phyloP scores from a whole-genome alignment of 2,888 invertebrate genomes.

The Sussaba pulchella region DNA sequence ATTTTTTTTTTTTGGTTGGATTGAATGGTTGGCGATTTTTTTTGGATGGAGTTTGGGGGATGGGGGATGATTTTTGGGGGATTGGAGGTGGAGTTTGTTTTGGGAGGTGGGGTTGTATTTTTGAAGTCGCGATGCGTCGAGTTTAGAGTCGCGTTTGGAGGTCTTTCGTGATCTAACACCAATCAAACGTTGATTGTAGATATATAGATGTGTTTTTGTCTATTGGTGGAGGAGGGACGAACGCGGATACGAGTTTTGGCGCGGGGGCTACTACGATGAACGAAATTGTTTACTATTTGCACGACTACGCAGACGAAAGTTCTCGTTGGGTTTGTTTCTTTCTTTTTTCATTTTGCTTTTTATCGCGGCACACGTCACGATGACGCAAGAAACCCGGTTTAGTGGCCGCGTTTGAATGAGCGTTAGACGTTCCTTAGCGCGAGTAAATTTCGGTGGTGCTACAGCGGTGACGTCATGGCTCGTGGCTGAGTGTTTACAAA shows the following conservation, averaged over 20 bases:
- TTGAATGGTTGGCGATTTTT: background rate
- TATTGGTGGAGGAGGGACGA: constrained; percentile 46
- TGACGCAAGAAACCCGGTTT: constrained; percentile 36
- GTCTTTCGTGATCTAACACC: constrained; percentile 71
- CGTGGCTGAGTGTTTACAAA: too few relatives aligned
- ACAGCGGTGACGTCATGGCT: too few relatives aligned
- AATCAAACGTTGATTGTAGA: constrained; percentile 75
- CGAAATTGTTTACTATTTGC: constrained; percentile 79
- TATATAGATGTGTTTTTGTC: constrained; percentile 35
- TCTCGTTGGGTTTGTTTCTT: too few relatives aligned
- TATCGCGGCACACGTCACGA: constrained; percentile 11
- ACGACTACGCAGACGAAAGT: constrained; percentile 28
- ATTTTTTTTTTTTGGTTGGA: background rate
- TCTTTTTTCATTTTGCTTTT: constrained; percentile 22
- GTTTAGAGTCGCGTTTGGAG: constrained; percentile 24
- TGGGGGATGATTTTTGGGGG: background rate
- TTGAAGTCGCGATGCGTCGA: constrained; percentile 54
- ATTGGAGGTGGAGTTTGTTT: too few relatives aligned
- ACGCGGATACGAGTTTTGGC: constrained; percentile 45
- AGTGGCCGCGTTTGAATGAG: constrained; percentile 58
- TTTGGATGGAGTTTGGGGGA: background rate
- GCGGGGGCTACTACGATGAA: constrained; percentile 66
- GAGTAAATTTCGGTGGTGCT: too few relatives aligned
- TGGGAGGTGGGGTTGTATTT: background rate
- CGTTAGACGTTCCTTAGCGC: constrained; percentile 49